Evolutionary conservation across 2,797 vertebrate species (phyloP), one percentile per base, ranked within the genome.

Genomic region (Notoglanidium macrostoma): DNA sequence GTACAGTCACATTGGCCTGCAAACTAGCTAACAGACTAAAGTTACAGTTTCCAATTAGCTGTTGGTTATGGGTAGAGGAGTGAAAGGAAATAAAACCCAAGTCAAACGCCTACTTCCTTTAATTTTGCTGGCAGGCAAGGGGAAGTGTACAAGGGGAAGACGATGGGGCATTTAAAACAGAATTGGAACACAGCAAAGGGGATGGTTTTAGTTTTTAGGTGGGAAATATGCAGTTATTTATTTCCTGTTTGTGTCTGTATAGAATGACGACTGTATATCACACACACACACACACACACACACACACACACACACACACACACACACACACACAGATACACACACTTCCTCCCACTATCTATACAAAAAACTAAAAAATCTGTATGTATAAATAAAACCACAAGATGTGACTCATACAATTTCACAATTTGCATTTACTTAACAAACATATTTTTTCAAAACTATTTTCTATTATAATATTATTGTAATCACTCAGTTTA

Each of bases 381-480:
- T 32, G 80, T 83, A 83, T 83, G 80, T 83, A 63, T 63, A 83
- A 77, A 83, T 46, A 73, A 83, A 89, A 32, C 5, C 91, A 90
- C 89, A 90, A 80, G 86, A 86, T 84, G 86, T 90, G 92, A 90
- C 88, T 84, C 85, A 80, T 51, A 91, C 88, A 78, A 92, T 93
- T 92, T 91, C 80, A 91, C 87, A 92, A 74, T 92, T 90, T 91
- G 63, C 89, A 93, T 94, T 93, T 89, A 82, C 89, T 91, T 91
- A 92, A 92, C 92, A 93, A 92, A 93, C 85, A 32, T 92, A 91
- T 93, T 91, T 93, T 92, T 91, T 90, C 86, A 91, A 91, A 91
- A 92, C 87, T 88, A 94, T 95, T 95, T 96, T 96, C 89, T 95
- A 96, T 94, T 92, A 94, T 95, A 88, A 93, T 95, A 94, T 95